Evolutionary conservation across 2,797 vertebrate genomes (phyloP).

Genomic region (Syngnathus rostellatus): DNA sequence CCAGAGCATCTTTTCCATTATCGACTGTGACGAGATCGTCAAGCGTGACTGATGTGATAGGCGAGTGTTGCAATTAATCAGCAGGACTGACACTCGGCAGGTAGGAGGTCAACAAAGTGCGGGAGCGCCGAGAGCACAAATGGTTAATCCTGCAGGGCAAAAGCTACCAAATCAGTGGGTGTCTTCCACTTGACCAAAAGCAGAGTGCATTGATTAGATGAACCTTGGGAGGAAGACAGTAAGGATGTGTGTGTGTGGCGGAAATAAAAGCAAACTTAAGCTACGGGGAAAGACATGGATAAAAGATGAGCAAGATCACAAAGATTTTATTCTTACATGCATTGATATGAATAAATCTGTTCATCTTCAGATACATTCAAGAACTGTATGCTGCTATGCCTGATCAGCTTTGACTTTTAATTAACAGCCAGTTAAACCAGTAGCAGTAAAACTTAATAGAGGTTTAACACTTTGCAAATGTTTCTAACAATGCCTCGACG

Average conservation of each 20-base stretch:
- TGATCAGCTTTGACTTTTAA: conserved; percentile 31
- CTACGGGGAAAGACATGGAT: conserved; percentile 21
- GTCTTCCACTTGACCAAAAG: conserved; percentile 38
- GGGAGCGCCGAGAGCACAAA: neutral
- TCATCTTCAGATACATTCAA: conserved; percentile 12
- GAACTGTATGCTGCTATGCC: no score
- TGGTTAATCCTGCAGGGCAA: conserved; percentile 15
- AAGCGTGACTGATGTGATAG: conserved; percentile 14
- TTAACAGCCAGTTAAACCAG: conserved; percentile 28
- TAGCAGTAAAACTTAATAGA: conserved; percentile 20
- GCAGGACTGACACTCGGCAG: conserved; percentile 5
- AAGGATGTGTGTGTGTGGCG: conserved; percentile 26
- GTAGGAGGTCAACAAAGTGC: conserved; percentile 3
- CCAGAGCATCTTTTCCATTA: neutral
- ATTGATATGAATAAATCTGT: neutral
- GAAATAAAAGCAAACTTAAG: conserved; percentile 23
- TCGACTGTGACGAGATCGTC: neutral
- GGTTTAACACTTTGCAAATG: conserved; percentile 19
- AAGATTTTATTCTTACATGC: neutral
- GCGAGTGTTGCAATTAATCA: conserved; percentile 15
- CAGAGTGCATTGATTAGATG: conserved; percentile 38
- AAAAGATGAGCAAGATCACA: neutral
- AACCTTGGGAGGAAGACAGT: conserved; percentile 29
- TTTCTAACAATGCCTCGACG: conserved; percentile 20
- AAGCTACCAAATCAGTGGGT: conserved; percentile 16